These are phyloP conservation scores for Sylvilagus floridanus DNA, from an alignment of 2,797 vertebrate genomes.

Conservation along the genomic window DNA sequence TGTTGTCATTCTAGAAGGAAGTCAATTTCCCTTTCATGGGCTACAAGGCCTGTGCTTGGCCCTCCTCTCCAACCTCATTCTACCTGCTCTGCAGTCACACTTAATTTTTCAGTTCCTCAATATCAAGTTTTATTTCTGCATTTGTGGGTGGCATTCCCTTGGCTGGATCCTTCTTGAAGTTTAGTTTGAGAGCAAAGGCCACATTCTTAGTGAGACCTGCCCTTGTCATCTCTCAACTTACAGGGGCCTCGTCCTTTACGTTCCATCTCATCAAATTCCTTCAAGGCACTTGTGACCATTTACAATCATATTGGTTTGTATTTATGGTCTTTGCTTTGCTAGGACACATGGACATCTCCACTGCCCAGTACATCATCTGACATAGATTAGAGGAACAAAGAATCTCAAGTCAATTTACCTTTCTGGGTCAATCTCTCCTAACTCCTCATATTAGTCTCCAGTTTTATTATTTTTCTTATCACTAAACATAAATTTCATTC, in stretches of 20 bases:
- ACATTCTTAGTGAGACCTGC: background rate
- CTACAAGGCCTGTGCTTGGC: background rate
- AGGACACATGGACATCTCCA: background rate
- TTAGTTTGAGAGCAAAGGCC: background rate
- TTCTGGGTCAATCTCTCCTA: background rate
- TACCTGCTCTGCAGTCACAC: background rate
- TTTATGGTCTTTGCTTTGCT: background rate
- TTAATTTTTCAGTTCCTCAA: background rate
- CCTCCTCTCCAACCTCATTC: background rate
- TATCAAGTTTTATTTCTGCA: background rate
- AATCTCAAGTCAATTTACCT: background rate
- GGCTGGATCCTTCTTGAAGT: background rate
- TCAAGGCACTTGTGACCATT: background rate
- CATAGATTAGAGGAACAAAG: background rate
- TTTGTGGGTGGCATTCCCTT: background rate
- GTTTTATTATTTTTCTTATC: background rate
- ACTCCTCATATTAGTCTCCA: background rate
- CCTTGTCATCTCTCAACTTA: background rate
- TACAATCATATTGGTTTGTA: background rate
- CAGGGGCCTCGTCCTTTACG: rapidly evolving
- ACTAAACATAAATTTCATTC: background rate
- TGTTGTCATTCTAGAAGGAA: background rate
- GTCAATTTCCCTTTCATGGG: background rate
- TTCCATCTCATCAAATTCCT: background rate
- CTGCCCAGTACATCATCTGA: background rate